These are phyloP conservation scores for Aptenodytes patagonicus DNA, from an alignment of 2,113 vertebrate species.

Conservation along the genomic window DNA sequence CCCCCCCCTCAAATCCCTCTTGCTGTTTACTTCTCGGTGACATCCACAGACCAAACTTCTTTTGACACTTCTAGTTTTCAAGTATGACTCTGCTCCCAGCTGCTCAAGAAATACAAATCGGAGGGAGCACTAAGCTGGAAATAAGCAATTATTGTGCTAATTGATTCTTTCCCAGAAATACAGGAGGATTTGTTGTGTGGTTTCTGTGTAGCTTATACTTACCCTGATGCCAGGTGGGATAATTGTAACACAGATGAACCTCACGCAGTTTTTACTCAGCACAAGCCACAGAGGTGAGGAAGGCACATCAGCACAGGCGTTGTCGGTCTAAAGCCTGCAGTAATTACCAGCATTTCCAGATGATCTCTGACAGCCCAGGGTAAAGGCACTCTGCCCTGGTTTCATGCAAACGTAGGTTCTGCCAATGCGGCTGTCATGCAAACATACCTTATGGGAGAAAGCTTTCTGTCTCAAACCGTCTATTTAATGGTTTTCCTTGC, in stretches of 20 bases:
- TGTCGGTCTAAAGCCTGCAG: not conserved
- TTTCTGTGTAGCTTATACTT: not conserved
- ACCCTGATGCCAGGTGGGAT: not conserved
- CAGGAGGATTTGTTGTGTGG: not conserved
- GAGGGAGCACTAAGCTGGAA: not conserved
- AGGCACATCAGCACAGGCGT: not conserved
- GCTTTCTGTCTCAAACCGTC: not conserved
- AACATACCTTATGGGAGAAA: not conserved
- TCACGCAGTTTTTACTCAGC: not conserved
- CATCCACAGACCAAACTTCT: not conserved
- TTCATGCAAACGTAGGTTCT: not conserved
- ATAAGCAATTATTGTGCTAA: not conserved
- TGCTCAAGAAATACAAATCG: not conserved
- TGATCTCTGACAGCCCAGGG: not conserved
- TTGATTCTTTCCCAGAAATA: not conserved
- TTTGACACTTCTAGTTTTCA: not conserved
- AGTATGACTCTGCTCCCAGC: not conserved
- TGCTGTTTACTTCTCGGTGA: accelerated
- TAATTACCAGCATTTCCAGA: not conserved
- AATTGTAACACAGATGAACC: not conserved
- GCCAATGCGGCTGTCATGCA: not conserved
- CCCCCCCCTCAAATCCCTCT: not conserved
- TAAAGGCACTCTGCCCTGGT: not conserved
- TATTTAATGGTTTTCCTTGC: not conserved
- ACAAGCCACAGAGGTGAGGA: not conserved